Base-by-base conservation (phyloP, 1,140 invertebrate genomes). In the Glomeris maerens region DNA sequence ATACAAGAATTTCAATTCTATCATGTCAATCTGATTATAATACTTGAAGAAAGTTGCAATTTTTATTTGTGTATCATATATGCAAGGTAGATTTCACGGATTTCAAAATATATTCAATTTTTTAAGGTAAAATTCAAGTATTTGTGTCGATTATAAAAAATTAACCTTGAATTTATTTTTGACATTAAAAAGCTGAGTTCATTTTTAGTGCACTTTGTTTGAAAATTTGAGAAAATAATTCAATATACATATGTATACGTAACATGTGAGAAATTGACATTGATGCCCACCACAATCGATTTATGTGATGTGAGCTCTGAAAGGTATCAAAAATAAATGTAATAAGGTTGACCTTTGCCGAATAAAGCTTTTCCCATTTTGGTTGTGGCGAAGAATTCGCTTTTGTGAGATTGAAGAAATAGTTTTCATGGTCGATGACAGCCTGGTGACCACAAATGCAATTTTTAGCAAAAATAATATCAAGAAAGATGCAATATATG, bases 351-450 rank as follows among this genome's bases (percentile, higher is more conserved):
- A 50, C 49, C 29, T 50, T 50, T 0, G 83, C 83, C n/a, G 81
- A 83, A 61, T 93, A 93, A 41, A 88, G 68, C 66, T 89, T 84
- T 60, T 85, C 82, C 86, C 86, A 94, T 50, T 86, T 81, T 1
- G 86, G 84, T 62, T 84, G 84, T 45, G 85, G 81, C 55, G 84
- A 86, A 1, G 82, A 65, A 57, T 96, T 97, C 0, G 90, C 89
- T 67, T 91, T 84, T 57, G 87, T 84, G n/a, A 97, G 65, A 66
- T 96, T 92, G 80, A 94, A 85, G 20, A 88, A 83, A 82, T 90
- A 95, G 1, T 84, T 90, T 64, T 94, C 87, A 61, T 93, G 89
- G 66, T 97, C 91, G 7, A 95, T 75, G 5, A 94, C 85, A 65
- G 79, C 72, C 84, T 88, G 64, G 38, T 73, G 72, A 55, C 45